A percentile compares a stretch with the other conserved stretches of the same genome.
Conservation (phyloP, 2,797 vertebrate species). For the Micrastur ruficollis region DNA sequence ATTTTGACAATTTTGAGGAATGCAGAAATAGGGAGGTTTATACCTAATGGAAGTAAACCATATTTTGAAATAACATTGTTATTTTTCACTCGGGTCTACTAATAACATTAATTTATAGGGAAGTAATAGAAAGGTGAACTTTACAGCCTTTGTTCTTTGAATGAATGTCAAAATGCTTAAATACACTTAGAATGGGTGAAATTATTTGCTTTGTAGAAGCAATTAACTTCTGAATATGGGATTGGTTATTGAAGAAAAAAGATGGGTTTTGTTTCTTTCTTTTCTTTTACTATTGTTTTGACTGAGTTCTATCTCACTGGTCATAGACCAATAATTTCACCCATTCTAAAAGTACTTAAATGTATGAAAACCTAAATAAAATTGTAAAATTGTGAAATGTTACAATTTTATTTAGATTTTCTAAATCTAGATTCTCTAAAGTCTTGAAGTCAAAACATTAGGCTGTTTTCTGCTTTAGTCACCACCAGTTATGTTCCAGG, state of each 20-base stretch:
- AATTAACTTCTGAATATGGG: not conserved
- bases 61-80: not conserved
- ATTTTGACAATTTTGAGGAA: not conserved
- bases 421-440: not conserved
- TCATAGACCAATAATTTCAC: not conserved
- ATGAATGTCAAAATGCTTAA: not conserved
- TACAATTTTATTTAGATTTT: not conserved
- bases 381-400: not conserved
- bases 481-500: not conserved
- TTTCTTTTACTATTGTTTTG: not conserved
- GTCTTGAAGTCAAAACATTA: not conserved
- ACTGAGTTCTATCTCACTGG: not conserved
- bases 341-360: not conserved
- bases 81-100: not conserved
- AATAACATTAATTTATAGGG: not conserved
- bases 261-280: accelerated
- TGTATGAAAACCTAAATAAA: not conserved
- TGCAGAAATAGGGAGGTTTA: not conserved
- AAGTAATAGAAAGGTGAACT: not conserved
- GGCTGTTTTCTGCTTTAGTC: not conserved
- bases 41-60: not conserved
- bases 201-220: not conserved
- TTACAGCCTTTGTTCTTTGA: not conserved
- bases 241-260: not conserved
- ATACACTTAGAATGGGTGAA: not conserved